A percentile compares a stretch with the other conserved stretches of the same genome.
These are phyloP conservation scores for Diaperis boleti DNA, from an alignment of 2,888 invertebrate genomes.

Conservation along the genomic window DNA sequence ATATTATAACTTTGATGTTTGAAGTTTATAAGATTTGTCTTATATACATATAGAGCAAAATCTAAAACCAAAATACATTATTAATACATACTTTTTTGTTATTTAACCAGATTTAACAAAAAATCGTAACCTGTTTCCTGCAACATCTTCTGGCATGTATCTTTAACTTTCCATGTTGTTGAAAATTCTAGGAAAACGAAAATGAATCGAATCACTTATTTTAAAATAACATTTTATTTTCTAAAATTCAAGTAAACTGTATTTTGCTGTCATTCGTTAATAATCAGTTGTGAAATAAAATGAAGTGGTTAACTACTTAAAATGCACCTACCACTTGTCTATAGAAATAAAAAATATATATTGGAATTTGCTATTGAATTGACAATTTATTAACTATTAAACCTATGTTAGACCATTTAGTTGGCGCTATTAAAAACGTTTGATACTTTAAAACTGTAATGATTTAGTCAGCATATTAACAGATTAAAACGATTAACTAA, in stretches of 20 bases:
- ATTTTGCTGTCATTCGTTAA: constrained; percentile 36
- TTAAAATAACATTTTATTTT: constrained; percentile 41
- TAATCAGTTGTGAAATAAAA: constrained; percentile 43
- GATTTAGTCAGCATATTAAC: constrained; percentile 4
- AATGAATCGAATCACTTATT: constrained; percentile 5
- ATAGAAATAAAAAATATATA: constrained; percentile 31
- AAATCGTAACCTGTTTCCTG: too few relatives aligned
- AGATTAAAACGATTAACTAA: constrained; percentile 20
- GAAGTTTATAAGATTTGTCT: too few relatives aligned
- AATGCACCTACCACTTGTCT: constrained; percentile 25
- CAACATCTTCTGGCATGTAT: too few relatives aligned
- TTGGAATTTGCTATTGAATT: constrained; percentile 35
- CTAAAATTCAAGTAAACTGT: constrained; percentile 39
- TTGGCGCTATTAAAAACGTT: constrained; percentile 11
- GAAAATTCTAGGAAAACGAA: too few relatives aligned
- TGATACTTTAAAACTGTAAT: constrained; percentile 7
- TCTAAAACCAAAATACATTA: too few relatives aligned
- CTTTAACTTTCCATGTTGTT: too few relatives aligned
- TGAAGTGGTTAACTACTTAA: constrained; percentile 5
- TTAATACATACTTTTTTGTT: too few relatives aligned
- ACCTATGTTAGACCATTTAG: constrained; percentile 32
- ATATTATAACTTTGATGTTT: too few relatives aligned
- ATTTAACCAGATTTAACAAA: too few relatives aligned
- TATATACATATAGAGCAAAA: too few relatives aligned
- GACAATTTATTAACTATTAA: constrained; percentile 36